phyloP scores from a whole-genome alignment of 2,888 invertebrate species.

The Lithophane leautieri region DNA sequence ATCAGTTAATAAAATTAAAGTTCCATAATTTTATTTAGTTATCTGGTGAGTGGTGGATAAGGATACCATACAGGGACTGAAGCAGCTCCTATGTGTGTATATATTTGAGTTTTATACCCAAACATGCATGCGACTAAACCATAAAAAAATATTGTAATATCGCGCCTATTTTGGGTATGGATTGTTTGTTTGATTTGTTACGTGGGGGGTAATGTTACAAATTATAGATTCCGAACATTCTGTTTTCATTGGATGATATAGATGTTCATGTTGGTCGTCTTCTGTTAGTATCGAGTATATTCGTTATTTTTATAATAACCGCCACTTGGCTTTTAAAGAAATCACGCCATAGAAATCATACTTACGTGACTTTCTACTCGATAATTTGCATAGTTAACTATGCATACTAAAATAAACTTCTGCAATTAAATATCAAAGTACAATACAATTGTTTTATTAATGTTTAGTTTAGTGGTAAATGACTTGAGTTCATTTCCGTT shows the following conservation, averaged over 20 bases:
- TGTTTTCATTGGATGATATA: neutral
- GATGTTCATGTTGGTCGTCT: neutral
- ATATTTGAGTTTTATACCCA: neutral
- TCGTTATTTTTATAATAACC: neutral
- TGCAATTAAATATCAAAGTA: conserved; percentile 23
- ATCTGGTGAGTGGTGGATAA: neutral
- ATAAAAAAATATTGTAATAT: neutral
- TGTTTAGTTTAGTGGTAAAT: neutral
- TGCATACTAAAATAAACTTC: neutral
- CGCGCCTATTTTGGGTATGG: neutral
- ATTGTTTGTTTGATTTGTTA: neutral
- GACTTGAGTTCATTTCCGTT: conserved; percentile 31
- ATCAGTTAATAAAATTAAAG: neutral
- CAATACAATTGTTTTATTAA: conserved; percentile 10
- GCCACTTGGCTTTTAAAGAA: neutral
- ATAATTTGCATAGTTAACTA: conserved; percentile 21
- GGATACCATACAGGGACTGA: neutral
- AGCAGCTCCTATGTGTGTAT: neutral
- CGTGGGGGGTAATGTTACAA: neutral
- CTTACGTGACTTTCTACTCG: neutral
- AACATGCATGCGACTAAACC: neutral
- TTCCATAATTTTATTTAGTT: neutral
- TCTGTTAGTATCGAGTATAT: neutral
- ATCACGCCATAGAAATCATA: neutral
- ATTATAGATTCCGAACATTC: neutral